Base-by-base conservation (phyloP, 2,113 vertebrate genomes). In the Peromyscus polionotus region DNA sequence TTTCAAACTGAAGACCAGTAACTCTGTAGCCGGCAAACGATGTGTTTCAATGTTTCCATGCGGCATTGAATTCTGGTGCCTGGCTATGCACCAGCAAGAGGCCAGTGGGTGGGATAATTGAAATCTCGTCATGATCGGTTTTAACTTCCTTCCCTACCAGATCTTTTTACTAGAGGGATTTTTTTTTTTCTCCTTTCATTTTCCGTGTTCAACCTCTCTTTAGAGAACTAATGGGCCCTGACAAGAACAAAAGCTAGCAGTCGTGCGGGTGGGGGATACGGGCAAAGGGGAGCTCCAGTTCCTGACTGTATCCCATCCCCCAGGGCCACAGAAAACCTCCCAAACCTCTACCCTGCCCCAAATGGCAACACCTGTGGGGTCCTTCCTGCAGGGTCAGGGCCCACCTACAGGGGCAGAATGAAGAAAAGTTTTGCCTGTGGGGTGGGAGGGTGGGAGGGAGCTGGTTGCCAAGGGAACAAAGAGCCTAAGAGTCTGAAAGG, bases 101-200 rank as follows among this genome's bases (percentile, higher is more conserved):
- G 36, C 16, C 39, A 12, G 42, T 54, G 2, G 22, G 83, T 12
- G 39, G 86, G 51, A 72, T 39, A 31, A 92, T 1, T 67, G 67
- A 93, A 95, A 92, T 90, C 70, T 90, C 85, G 33, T 22, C 80
- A 57, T 68, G 70, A 90, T 61, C 88, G 90, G 19, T 85, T 94
- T 90, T 93, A 90, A 95, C 85, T 92, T 67, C 90, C 79, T 93
- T 95, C 45, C 73, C 39, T 33, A 84, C 20, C 57, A 95, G 88
- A 86, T n/a, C 89, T 42, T 97, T 94, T 94, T 14, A 67, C 48
- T 31, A 57, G 90, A 86, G 61, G 65, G 68, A 19, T 88, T 90
- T 11, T 16, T 75, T 76, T 97, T 95, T 95, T 86, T n/a, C 86
- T 94, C 61, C 81, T 96, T 95, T 95, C 20, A 11, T 94, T 92